Evolutionary conservation across 1,140 invertebrate genomes (phyloP).

Genomic region (Conopomorpha cramerella): DNA sequence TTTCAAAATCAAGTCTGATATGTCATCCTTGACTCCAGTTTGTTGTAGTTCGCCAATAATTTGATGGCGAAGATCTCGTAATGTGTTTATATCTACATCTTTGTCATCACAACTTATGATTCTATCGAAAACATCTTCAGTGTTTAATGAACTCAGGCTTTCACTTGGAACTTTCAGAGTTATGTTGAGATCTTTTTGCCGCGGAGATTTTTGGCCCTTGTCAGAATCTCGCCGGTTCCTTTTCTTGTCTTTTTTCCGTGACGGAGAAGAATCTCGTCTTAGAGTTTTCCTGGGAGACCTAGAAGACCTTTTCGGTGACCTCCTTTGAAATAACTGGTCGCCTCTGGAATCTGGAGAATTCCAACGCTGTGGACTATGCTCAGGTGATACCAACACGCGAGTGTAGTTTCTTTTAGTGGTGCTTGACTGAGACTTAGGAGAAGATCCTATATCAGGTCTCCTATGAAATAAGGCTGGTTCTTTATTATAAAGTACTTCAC

Average conservation of each 20-base stretch:
- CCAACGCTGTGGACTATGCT: constrained; percentile 17
- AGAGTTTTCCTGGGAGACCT: constrained; percentile 11
- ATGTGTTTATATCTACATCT: constrained; percentile 44
- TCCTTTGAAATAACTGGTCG: constrained; percentile 22
- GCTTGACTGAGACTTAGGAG: constrained; percentile 7
- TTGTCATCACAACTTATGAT: constrained; percentile 42
- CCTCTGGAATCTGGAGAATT: constrained; percentile 8
- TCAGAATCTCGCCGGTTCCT: constrained; percentile 5
- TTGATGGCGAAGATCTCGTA: constrained; percentile 33
- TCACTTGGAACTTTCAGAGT: constrained; percentile 44
- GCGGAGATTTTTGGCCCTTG: constrained; percentile 7
- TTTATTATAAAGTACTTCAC: too few relatives aligned
- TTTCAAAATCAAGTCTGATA: constrained; percentile 43
- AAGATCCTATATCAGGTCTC: constrained; percentile 22
- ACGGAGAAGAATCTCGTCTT: constrained; percentile 14
- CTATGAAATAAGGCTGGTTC: constrained; percentile 45
- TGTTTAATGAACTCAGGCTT: constrained; percentile 37
- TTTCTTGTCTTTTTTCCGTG: constrained; percentile 28
- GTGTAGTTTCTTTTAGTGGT: constrained; percentile 29
- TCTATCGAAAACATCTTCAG: constrained; percentile 39
- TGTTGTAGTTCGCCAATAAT: constrained; percentile 42
- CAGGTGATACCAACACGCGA: constrained; percentile 37
- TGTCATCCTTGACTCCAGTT: constrained; percentile 40
- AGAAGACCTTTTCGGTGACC: constrained; percentile 18
- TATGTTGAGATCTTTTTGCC: constrained; percentile 34